phyloP scores from a whole-genome alignment of 2,113 vertebrate species.

The Peromyscus californicus region DNA sequence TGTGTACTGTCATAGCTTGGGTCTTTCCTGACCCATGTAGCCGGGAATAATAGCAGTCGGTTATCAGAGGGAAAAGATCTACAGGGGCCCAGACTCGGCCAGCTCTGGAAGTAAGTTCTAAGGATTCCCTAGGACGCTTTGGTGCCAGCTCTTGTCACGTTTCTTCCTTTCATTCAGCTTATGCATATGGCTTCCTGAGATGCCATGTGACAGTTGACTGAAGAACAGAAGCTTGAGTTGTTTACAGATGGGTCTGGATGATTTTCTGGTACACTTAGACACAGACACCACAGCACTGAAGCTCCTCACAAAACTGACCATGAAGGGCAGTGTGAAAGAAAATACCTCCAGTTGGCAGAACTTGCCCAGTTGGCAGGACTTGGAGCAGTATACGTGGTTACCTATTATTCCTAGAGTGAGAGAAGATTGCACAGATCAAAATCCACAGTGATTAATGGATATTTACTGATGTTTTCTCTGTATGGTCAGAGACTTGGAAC shows the following conservation, averaged over 20 bases:
- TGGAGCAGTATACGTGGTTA: background rate
- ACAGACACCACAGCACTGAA: background rate
- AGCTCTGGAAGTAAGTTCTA: background rate
- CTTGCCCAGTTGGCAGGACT: background rate
- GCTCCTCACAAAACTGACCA: background rate
- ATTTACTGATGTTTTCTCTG: slow-evolving; percentile 58
- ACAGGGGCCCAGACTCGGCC: background rate
- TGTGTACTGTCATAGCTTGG: background rate
- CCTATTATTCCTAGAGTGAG: background rate
- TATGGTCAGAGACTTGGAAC: slow-evolving; percentile 4
- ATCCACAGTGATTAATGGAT: background rate
- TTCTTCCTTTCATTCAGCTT: background rate
- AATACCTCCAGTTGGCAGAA: background rate
- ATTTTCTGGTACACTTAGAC: background rate
- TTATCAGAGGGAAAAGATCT: background rate
- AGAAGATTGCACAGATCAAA: slow-evolving; percentile 28
- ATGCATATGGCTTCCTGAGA: background rate
- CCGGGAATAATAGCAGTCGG: background rate
- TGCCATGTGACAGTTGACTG: background rate
- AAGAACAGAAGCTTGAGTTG: background rate
- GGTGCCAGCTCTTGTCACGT: background rate
- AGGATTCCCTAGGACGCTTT: background rate
- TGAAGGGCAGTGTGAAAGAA: background rate
- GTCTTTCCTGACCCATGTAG: background rate
- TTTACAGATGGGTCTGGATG: background rate